Base-by-base conservation (phyloP, 1,140 invertebrate genomes). In the Hormaphis cornu region DNA sequence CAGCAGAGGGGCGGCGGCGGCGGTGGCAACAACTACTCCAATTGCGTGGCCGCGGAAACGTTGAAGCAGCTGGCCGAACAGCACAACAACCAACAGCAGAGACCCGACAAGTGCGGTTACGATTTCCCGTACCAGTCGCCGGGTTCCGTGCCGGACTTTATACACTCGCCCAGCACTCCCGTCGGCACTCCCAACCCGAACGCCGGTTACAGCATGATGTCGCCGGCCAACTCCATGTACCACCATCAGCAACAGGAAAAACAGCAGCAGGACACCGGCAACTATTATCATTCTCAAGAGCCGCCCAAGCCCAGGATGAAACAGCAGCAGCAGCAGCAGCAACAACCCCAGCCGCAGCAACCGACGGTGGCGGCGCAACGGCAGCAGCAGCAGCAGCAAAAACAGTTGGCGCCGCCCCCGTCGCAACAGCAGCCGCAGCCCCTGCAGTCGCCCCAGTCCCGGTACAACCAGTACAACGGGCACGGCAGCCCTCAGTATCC, bases 51-150 rank as follows among this genome's bases (percentile, higher is more conserved):
- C 1, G 93, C 93, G 3, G 90, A 95, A 79, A 95, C 93, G 0
- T 80, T 97, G 9, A 95, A 95, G 77, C 92, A 95, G 74, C 94
- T 95, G 91, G 93, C 93, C 5, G 92, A 95, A 76, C 93, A 96
- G 76, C 93, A 96, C 28, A 66, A 66, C 20, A 66, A 66, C 14
- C 61, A 66, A 16, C 61, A 66, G 20, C 58, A 63, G 5, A 66
- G 61, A 18, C 61, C 61, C 3, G 61, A 66, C 1, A 66, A 66
- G 20, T 66, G 61, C 14, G 44, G 61, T 35, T 66, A 66, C 14
- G 61, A 66, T 66, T 66, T 66, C 14, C 61, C 61, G 12, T 66
- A 66, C 42, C 61, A 66, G 12, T 66, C 61, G 2, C 61, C 61
- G 7, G 61, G 61, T 22, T 66, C 61, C 28, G 61, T 66, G 61